Evolutionary conservation across 2,113 vertebrate species (phyloP), one percentile per base, ranked within the genome.

Genomic region (Cathartes aura): DNA sequence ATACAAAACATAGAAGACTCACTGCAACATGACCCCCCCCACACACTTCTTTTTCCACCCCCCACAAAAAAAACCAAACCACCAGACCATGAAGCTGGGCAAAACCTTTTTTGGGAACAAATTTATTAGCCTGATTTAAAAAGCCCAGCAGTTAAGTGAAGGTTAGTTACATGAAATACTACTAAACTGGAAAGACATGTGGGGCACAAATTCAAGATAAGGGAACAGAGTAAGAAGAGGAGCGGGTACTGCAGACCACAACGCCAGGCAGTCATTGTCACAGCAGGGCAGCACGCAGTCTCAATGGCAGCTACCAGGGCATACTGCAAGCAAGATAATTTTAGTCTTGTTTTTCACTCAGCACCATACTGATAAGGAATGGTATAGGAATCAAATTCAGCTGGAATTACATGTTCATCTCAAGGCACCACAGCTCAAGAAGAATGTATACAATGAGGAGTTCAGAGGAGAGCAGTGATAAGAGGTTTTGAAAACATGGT

Each of bases 1-100:
- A 8, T 3, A 18, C 0, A 17, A 2, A 12, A 29, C 18, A 34
- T 0, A 27, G 9, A 74, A 18, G 15, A 36, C 34, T 24, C 19
- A 9, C 48, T 60, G 26, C 56, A 86, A 12, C 2, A 1, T 1
- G 3, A 56, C 3, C 8, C 4, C 22, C 19, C 7, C 3, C 27
- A 21, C 47, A 3, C 10, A 7, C n/a, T 48, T 56, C 34, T 58
- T 52, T 12, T 58, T 47, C 47, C 78, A 60, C 6, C 9, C 8
- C 5, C n/a, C 45, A 34, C 15, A 67, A 36, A 26, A 58, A 47
- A 30, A 21, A 15, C 5, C 63, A 80, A n/a, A 15, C 13, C 62
- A 60, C 6, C 43, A 66, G 16, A 48, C 45, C 18, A 21, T 24
- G 11, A 66, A 67, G 42, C 6, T n/a, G 48, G 8, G 26, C 16